Evolutionary conservation across 2,797 vertebrate species (phyloP), one percentile per base, ranked within the genome.

Genomic region (Melopsittacus undulatus): DNA sequence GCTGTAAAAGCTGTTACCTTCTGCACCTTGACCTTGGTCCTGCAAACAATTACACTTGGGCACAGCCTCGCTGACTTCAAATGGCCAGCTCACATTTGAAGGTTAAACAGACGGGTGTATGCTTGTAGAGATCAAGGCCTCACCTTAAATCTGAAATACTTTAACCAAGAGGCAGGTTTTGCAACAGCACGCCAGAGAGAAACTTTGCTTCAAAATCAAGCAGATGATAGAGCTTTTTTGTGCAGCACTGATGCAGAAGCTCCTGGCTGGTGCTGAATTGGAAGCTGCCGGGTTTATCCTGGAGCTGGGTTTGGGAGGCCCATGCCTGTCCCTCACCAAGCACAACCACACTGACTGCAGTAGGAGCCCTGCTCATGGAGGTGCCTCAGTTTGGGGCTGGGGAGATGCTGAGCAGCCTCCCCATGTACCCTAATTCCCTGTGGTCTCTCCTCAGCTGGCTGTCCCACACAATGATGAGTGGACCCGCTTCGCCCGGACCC

Each of bases 391-490:
- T 40, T 11, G 5, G 64, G 63, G 59, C 8, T 46, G 2, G 74
- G 32, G 43, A 1, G 5, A 14, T 15, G 56, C 56, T 59, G 20
- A 26, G 7, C 7, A 0, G 13, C 26, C 29, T 61, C 13, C 15
- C 49, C 11, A 1, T 0, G 0, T 3, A 38, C 19, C 27, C 9
- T 54, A 23, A 46, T 5, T 18, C 45, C 59, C 14, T 51, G 24
- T 42, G 51, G 13, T 90, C 90, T 87, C 68, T 86, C 89, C 88
- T 49, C 97, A 99, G 99, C 98, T 99, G 87, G 99, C 99, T 0
- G 96, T 98, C 38, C 98, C 98, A 3, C 99, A 99, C 97, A 98
- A 97, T 0, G 99, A 99, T 1, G 99, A 99, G 89, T 99, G 99
- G 99, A 97, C 98, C 0, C 98, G 98, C 54, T 99, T 99, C 11